Percentiles rank a stretch among this genome's conserved stretches.
Conservation (phyloP, 2,113 vertebrate genomes). For the Syngnathus floridae region DNA sequence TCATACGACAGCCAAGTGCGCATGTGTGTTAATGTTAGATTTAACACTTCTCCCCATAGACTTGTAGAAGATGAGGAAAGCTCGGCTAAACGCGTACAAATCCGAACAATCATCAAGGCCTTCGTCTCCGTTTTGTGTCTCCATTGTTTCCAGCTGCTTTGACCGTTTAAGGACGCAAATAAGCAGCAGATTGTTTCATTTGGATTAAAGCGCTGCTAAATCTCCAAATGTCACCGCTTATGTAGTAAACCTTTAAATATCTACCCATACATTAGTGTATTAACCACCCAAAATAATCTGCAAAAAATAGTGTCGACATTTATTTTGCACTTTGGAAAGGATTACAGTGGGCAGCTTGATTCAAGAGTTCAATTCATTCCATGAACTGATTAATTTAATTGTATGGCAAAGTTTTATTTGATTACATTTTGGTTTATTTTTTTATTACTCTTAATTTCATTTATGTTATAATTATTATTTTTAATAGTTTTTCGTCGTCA, state of each 20-base stretch:
- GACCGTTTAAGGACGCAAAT: conserved; percentile 18
- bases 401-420: no score
- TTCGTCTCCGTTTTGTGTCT: not conserved
- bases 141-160: not conserved
- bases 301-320: not conserved
- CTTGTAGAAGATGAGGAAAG: not conserved
- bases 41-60: conserved; percentile 14
- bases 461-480: no score
- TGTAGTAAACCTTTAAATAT: conserved; percentile 2
- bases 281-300: not conserved
- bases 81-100: not conserved
- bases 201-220: conserved; percentile 11
- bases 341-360: no score
- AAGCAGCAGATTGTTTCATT: conserved; percentile 23
- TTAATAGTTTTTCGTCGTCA: no score
- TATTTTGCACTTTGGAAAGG: no score
- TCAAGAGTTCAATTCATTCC: no score
- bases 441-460: no score
- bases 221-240: conserved; percentile 27
- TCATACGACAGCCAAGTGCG: not conserved
- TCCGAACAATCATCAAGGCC: not conserved
- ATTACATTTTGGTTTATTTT: no score
- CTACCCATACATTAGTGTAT: not conserved
- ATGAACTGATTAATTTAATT: no score
- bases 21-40: conserved; percentile 8